Base-by-base conservation (phyloP, 1,140 invertebrate genomes). In the Solenopsis invicta region DNA sequence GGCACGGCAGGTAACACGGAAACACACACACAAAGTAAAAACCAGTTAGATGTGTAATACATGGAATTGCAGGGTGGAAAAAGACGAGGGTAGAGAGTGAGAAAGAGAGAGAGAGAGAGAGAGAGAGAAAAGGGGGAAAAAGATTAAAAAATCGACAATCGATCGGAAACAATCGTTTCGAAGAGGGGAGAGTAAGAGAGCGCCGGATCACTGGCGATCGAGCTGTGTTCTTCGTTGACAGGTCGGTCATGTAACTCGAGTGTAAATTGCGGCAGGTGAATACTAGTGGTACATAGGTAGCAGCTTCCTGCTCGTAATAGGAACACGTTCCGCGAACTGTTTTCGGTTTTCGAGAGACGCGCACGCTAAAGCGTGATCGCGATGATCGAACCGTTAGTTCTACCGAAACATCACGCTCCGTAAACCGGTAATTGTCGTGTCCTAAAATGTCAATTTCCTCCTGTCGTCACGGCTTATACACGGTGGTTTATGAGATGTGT, bases 11-110 rank as follows among this genome's bases (percentile, higher is more conserved):
- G 82, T 90, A 75, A 91, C 76, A 89, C 89, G 89, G 90, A 88
- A 93, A 93, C 91, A 93, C 86, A 93, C 85, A 91, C 91, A 92
- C 88, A 93, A 93, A 86, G 88, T 87, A 89, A 92, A 92, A 91
- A 91, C 77, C 85, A 89, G 88, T 93, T 92, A 93, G 90, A 93
- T 76, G 74, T 81, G 86, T 82, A 37, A 85, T 86, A 89, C 62
- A 8, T 29, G 29, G 29, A 29, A 29, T 84, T 21, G 37, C 54
- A 12, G 24, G 13, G 29, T 74, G 50, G 37, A 74, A 74, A 61
- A 59, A 29, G 29, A 29, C 29, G 29, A 29, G 34, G 12, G 56
- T 9, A 37, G 54, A 13, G 12, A 10, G 8, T 41, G 41, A n/a
- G n/a, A 48, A 45, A 24, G 4, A 45, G 18, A 41, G 6, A 41